phyloP scores from a whole-genome alignment of 2,797 vertebrate species.

The Halcyon smyrnensis region DNA sequence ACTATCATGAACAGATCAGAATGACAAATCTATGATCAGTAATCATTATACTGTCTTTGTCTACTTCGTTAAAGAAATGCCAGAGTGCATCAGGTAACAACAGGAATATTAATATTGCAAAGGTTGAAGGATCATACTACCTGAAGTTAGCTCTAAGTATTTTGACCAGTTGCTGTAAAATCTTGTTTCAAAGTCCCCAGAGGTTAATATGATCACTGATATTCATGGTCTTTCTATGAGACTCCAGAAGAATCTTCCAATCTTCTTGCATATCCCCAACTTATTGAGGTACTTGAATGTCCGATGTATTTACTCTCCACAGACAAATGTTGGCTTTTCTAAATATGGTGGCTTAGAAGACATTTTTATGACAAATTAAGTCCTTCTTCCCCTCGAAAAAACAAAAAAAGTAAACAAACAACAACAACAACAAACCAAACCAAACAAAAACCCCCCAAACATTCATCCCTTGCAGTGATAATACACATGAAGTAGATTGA shows the following conservation, averaged over 20 bases:
- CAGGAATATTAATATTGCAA: not conserved
- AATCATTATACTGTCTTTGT: not conserved
- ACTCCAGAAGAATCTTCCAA: not conserved
- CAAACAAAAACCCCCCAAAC: not conserved
- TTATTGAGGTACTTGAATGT: not conserved
- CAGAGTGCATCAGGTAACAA: not conserved
- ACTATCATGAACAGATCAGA: not conserved
- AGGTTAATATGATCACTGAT: not conserved
- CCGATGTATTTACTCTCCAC: not conserved
- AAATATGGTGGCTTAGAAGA: not conserved
- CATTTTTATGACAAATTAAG: constrained; percentile 24
- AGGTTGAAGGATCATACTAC: not conserved
- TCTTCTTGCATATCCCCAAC: not conserved
- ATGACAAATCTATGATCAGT: not conserved
- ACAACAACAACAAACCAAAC: not conserved
- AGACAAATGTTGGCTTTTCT: not conserved
- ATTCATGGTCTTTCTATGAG: not conserved
- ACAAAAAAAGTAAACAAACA: too few species aligned
- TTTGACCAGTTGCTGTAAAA: not conserved
- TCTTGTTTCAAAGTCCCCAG: not conserved
- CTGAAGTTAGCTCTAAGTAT: not conserved
- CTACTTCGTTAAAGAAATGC: not conserved
- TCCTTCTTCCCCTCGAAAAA: not conserved
- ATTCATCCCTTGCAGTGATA: not conserved
- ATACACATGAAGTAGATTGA: constrained; percentile 59